Base-by-base conservation (phyloP, 2,797 vertebrate species). In the Loris lydekkerianus region DNA sequence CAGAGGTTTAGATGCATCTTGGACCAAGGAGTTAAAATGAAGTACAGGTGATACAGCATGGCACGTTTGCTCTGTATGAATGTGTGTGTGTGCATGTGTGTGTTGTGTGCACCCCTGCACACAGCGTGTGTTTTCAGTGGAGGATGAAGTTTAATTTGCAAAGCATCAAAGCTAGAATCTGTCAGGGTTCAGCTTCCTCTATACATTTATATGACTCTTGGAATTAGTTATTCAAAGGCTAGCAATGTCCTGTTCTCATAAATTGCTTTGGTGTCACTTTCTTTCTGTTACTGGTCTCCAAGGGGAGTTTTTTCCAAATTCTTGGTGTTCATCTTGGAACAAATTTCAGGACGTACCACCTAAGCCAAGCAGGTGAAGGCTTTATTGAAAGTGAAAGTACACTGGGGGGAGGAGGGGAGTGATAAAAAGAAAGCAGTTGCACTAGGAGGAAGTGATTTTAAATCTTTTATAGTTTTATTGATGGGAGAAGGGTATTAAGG, bases 1-100 rank as follows among this genome's bases (percentile, higher is more conserved):
- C 82, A 80, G 96, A 96, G 17, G 60, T 91, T 93, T 97, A 40
- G 80, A 80, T n/a, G 69, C 95, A 75, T 96, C 69, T 95, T 95
- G 92, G 97, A 94, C 63, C 75, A 96, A 89, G 84, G 90, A 96
- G 53, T 91, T 94, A 89, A 96, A 88, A 97, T 85, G 94, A 95
- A 49, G 70, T 21, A 29, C 93, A 84, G 60, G 86, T 58, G 3
- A 67, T 11, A n/a, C 5, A 58, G 29, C 60, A 49, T 5, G 25
- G 0, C 43, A 2, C 20, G 2, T 69, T 9, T 60, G 10, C 61
- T 40, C 43, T 67, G 3, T 15, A 17, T 10, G 46, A 49, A 34
- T 70, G 46, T 53, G 21, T 40, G 31, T 43, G 53, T 40, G 40
- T 40, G 40, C 40, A 40, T 40, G 40, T 40, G 40, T 40, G 40